Percentiles rank a stretch among this genome's conserved stretches.
These are phyloP conservation scores for Perodicticus potto DNA, from an alignment of 2,797 vertebrate genomes.

Conservation along the genomic window DNA sequence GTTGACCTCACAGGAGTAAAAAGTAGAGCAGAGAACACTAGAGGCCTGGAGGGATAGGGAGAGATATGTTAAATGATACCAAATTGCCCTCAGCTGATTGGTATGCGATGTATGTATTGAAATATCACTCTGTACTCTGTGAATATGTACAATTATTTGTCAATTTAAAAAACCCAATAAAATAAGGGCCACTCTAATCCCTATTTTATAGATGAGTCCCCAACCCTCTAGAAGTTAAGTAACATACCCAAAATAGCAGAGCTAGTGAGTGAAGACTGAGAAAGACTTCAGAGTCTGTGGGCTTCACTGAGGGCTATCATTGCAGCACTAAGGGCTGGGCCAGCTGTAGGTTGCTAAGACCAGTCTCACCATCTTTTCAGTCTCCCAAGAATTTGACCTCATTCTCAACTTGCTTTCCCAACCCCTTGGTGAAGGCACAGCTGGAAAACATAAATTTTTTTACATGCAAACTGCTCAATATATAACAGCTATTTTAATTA, in stretches of 20 bases:
- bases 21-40: no score
- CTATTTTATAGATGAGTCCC: not conserved
- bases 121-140: no score
- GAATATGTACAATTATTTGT: no score
- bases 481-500: not conserved
- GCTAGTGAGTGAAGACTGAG: no score
- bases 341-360: not conserved
- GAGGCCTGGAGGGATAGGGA: no score
- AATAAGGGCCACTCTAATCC: not conserved
- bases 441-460: not conserved
- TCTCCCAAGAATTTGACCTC: not conserved
- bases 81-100: no score
- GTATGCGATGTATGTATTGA: no score
- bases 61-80: no score
- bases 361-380: not conserved
- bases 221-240: not conserved
- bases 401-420: not conserved
- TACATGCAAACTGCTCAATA: not conserved
- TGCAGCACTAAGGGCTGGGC: not conserved
- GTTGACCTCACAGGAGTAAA: no score
- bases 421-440: not conserved
- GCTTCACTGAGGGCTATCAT: not conserved
- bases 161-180: not conserved
- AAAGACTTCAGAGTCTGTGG: fast-evolving
- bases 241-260: not conserved